These are phyloP conservation scores for Varanus komodoensis DNA, from an alignment of 2,113 vertebrate genomes.

Conservation along the genomic window DNA sequence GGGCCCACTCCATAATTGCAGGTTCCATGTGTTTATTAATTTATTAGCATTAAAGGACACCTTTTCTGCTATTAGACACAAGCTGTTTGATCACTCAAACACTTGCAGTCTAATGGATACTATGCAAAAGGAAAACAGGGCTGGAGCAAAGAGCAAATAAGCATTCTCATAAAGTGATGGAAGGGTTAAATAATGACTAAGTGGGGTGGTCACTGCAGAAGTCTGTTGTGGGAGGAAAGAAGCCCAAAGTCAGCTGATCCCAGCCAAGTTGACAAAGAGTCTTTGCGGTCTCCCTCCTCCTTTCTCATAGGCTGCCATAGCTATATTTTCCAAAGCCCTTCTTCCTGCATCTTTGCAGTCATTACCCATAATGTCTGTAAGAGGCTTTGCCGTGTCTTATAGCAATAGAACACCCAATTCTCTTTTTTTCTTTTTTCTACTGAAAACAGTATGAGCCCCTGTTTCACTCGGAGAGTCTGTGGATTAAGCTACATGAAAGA, in stretches of 20 bases:
- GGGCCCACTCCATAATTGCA: not conserved
- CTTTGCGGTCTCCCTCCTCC: not conserved
- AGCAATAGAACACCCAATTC: not conserved
- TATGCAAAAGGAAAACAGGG: not conserved
- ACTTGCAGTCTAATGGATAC: not conserved
- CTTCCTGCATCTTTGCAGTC: not conserved
- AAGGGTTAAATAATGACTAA: not conserved
- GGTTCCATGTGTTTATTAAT: not conserved
- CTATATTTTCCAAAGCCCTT: not conserved
- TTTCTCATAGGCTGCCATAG: not conserved
- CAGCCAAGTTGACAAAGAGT: not conserved
- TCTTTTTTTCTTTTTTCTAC: not conserved
- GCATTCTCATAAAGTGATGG: not conserved
- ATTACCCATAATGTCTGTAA: not conserved
- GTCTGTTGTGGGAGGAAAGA: not conserved
- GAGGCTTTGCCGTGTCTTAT: constrained; percentile 1
- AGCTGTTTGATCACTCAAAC: not conserved
- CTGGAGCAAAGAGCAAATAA: not conserved
- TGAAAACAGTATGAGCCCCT: not conserved
- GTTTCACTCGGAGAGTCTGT: not conserved
- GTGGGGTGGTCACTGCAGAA: not conserved
- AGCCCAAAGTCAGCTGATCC: not conserved
- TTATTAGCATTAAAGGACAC: too few species aligned
- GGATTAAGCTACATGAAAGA: not conserved
- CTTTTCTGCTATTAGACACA: not conserved